Evolutionary conservation across 1,140 invertebrate species (phyloP).

Genomic region (Drosophila novamexicana): DNA sequence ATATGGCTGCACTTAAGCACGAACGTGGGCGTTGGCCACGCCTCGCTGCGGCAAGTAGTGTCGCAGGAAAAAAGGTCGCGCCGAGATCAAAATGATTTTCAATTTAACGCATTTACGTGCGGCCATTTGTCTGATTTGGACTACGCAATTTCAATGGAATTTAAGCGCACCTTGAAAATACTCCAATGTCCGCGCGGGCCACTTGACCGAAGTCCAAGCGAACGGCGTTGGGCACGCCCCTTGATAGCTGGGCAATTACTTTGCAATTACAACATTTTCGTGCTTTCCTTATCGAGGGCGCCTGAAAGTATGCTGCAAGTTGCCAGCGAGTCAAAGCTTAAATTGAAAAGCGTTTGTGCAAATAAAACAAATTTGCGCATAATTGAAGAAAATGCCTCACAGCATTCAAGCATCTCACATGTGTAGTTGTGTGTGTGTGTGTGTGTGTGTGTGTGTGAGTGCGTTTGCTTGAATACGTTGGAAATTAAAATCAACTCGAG

Average conservation of each 20-base stretch:
- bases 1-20: slow-evolving; percentile 68
- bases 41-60: slow-evolving; percentile 8
- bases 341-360: slow-evolving; percentile 74
- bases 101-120: slow-evolving; percentile 81
- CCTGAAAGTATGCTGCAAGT: slow-evolving; percentile 54
- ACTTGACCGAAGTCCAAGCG: slow-evolving; percentile 9
- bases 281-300: slow-evolving; percentile 5
- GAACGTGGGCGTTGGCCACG: slow-evolving; percentile 17
- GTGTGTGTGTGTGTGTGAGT: slow-evolving; percentile 4
- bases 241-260: slow-evolving; percentile 62
- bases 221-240: background rate
- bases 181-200: slow-evolving; percentile 10
- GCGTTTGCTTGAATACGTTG: slow-evolving; percentile 63
- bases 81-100: slow-evolving; percentile 82
- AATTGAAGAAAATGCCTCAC: slow-evolving; percentile 56
- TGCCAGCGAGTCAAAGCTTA: slow-evolving; percentile 42
- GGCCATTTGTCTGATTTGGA: slow-evolving; percentile 66
- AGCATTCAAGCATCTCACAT: background rate
- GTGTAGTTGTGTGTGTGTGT: slow-evolving; percentile 12
- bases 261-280: slow-evolving; percentile 61
- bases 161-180: slow-evolving; percentile 31
- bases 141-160: slow-evolving; percentile 51
- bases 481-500: slow-evolving; percentile 79
- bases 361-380: slow-evolving; percentile 77
- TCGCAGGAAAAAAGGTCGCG: slow-evolving; percentile 65